Conservation (phyloP, 92 coral and sea anemone genomes). For the Parazoanthus darwini region DNA sequence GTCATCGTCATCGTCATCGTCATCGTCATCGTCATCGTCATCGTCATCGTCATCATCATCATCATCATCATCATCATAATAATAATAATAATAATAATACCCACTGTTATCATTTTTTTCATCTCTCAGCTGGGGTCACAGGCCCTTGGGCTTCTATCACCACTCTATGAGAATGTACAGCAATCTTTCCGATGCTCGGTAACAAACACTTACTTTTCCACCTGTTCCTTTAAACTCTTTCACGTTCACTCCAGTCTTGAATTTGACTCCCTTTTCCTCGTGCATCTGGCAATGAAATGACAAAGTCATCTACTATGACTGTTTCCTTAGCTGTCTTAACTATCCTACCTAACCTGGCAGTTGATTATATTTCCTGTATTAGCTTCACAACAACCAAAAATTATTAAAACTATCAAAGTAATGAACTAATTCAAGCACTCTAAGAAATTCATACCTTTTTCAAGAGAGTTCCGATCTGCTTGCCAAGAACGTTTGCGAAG, state of each 20-base stretch:
- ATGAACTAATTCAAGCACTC: background rate
- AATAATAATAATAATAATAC: too few relatives aligned
- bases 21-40: too few relatives aligned
- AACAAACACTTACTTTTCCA: constrained; percentile 66
- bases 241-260: constrained; percentile 75
- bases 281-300: constrained; percentile 61
- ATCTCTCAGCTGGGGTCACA: too few relatives aligned
- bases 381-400: background rate
- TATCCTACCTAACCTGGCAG: background rate
- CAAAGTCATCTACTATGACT: background rate
- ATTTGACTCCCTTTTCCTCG: constrained; percentile 88
- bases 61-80: too few relatives aligned
- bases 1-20: too few relatives aligned
- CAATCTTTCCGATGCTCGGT: background rate
- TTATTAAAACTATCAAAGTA: background rate
- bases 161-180: background rate
- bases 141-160: too few relatives aligned
- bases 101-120: too few relatives aligned
- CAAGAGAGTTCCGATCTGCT: constrained; percentile 78
- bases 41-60: too few relatives aligned
- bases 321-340: background rate
- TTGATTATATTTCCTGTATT: background rate
- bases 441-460: constrained; percentile 64
- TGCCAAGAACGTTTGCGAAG: constrained; percentile 83
- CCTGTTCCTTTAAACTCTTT: constrained; percentile 85